phyloP scores from a whole-genome alignment of 2,888 invertebrate species.

The Lagria hirta region DNA sequence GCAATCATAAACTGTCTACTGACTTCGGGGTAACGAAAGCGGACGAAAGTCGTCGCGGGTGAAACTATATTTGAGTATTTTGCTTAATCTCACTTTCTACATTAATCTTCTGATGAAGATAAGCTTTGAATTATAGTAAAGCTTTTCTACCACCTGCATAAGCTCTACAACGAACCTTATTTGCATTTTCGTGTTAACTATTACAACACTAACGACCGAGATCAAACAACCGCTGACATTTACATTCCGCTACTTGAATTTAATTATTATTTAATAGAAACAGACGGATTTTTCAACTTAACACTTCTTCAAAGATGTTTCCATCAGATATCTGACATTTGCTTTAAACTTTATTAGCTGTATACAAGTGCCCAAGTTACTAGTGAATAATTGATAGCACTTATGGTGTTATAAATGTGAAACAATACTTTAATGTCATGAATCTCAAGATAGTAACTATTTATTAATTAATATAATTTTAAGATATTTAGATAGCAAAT shows the following conservation, averaged over 20 bases:
- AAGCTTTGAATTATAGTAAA: conserved; percentile 35
- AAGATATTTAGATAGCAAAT: too few species aligned
- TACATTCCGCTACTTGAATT: conserved; percentile 50
- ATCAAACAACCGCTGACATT: conserved; percentile 50
- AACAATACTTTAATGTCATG: too few species aligned
- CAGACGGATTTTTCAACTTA: conserved; percentile 42
- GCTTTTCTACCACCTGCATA: conserved; percentile 31
- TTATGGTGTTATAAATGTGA: too few species aligned
- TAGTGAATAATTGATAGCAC: too few species aligned
- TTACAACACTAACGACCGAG: conserved; percentile 43
- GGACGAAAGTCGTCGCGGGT: neutral
- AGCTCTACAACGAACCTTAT: conserved; percentile 40
- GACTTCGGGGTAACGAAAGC: conserved; percentile 37
- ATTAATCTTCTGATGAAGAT: conserved; percentile 36
- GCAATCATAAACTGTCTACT: conserved; percentile 54
- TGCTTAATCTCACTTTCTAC: conserved; percentile 37
- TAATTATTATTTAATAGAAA: conserved; percentile 52
- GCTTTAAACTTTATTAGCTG: too few species aligned
- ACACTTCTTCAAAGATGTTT: conserved; percentile 49
- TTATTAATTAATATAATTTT: too few species aligned
- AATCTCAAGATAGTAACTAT: too few species aligned
- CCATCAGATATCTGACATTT: conserved; percentile 46
- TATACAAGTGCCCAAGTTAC: too few species aligned
- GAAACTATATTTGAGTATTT: too few species aligned
- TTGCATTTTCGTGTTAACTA: conserved; percentile 45